Evolutionary conservation across 2,113 vertebrate genomes (phyloP), one percentile per base, ranked within the genome.

Genomic region (Ibidorhyncha struthersii): DNA sequence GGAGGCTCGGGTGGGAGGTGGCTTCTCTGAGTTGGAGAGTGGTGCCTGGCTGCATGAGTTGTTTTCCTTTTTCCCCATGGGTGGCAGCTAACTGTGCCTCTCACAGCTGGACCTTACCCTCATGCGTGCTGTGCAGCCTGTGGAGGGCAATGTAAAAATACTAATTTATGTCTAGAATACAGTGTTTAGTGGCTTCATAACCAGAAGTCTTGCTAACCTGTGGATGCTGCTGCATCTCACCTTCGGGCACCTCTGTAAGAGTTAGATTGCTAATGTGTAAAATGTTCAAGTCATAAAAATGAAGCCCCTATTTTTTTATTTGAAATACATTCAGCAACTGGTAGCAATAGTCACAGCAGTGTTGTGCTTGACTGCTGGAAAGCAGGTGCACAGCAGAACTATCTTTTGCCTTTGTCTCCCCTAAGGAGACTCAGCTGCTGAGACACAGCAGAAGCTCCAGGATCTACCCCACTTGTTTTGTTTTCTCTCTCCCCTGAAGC

Each of bases 261-360:
- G 4, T 34, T 55, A 34, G 40, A 38, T 43, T 91, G 30, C 43
- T 86, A 9, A 49, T 61, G 16, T 70, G 18, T 34, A 40, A 53
- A 81, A 73, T 43, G 30, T 45, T 76, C 8, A 21, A 80, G 56
- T 77, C 22, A 55, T 18, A 40, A 52, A 80, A 92, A 29, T 20
- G 5, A 53, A 92, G 34, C 10, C 9, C 14, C 6, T 56, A 1
- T 77, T 93, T 67, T 83, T 81, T 55, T 58, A 2, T 49, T 65
- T 61, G 34, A 65, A 65, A n/a, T 38, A 47, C 1, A 1, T 85
- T 88, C 52, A 86, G 58, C 38, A 63, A 3, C 26, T 50, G n/a
- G 17, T 52, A 67, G 32, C 38, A 76, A 34, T 9, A 79, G 56
- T 63, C 56, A 55, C 0, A 0, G 29, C 45, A 85, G 47, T 5